These are phyloP conservation scores for Dioctria linearis DNA, from an alignment of 2,888 invertebrate genomes.

Conservation along the genomic window DNA sequence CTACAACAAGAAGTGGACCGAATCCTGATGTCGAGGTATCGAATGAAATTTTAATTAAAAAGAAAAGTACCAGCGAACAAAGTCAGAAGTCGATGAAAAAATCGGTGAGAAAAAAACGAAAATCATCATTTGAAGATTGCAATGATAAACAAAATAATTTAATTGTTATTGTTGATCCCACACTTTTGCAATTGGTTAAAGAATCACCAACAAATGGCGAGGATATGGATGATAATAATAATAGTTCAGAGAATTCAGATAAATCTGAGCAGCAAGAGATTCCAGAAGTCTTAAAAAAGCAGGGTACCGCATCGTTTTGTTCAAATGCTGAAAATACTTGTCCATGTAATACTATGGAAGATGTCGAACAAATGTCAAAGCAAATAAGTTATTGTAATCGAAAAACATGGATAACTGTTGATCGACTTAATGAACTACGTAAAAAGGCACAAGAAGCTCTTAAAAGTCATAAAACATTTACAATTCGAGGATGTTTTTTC, in stretches of 20 bases:
- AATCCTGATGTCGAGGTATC: not conserved
- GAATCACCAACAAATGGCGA: not conserved
- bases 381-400: constrained; percentile 63
- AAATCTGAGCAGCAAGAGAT: constrained; percentile 43
- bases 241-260: not conserved
- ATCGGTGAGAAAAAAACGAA: not conserved
- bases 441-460: constrained; percentile 78
- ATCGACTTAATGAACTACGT: constrained; percentile 77
- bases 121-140: not conserved
- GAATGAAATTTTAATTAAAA: not conserved
- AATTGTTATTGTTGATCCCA: constrained; percentile 9
- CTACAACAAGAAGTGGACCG: not conserved
- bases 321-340: constrained; percentile 56
- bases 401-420: constrained; percentile 75
- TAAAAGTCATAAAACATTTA: constrained; percentile 78
- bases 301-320: constrained; percentile 56
- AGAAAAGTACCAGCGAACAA: not conserved
- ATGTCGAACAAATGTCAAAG: constrained; percentile 56
- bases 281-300: constrained; percentile 58
- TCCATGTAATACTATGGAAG: constrained; percentile 58
- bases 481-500: constrained; percentile 81
- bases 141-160: not conserved
- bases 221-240: constrained; percentile 24
- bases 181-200: not conserved
- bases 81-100: not conserved